Base-by-base conservation (phyloP, 2,113 vertebrate species). In the Ancistrus triradiatus region DNA sequence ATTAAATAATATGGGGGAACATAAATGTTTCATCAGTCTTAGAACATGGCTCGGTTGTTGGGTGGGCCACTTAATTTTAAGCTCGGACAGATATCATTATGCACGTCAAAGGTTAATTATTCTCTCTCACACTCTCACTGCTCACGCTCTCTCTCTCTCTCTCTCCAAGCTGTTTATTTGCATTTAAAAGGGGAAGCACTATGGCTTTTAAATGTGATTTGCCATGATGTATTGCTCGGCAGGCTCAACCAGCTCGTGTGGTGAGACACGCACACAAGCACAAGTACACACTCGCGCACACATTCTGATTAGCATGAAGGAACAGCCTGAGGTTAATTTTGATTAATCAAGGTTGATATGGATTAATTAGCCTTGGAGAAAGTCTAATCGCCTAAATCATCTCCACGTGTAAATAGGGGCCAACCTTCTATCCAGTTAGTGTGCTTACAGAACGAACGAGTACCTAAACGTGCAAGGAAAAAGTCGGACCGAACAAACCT, bases 1-100 rank as follows among this genome's bases (percentile, higher is more conserved):
- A 63, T 73, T 44, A 19, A 21, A 59, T 78, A 78, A 79, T 78
- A 77, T 70, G 75, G 51, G 60, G 38, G 51, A 72, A 78, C 74
- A 83, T 81, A 74, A 81, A 85, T 86, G 83, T 82, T 83, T 84
- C 75, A 85, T 77, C 79, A 83, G 75, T 70, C 76, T 69, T 58
- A 63, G 66, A 66, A 76, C 69, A 61, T 66, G 46, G 57, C 44
- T 74, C 63, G 52, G 75, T 59, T 75, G 69, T 75, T 70, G 31
- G 82, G 79, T 77, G 65, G 74, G 63, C 73, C 76, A 76, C 76
- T 81, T 84, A 59, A 79, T 84, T 81, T 82, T 67, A 76, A 71
- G 68, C 63, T 21, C 27, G 59, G 68, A 78, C 73, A 78, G 73
- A 82, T 81, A 83, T 84, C 84, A 85, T 80, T 79, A 81, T 73